Percentiles rank a stretch among this genome's conserved stretches.
These are phyloP conservation scores for Caenorhabditis uteleia DNA, from an alignment of 2,888 invertebrate genomes.

Conservation along the genomic window DNA sequence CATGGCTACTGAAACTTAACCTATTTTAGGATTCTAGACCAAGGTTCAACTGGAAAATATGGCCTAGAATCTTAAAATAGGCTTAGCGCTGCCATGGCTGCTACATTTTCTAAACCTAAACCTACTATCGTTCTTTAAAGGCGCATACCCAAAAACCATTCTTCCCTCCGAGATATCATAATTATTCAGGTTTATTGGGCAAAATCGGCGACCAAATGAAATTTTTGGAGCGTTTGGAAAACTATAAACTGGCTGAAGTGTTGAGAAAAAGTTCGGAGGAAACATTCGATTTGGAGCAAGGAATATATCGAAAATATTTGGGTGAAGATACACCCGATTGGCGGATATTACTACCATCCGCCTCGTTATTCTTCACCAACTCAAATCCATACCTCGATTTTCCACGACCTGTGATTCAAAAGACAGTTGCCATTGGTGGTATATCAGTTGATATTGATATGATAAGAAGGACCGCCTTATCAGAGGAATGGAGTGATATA, in stretches of 20 bases:
- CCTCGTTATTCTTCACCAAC: constrained; percentile 24
- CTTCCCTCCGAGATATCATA: too few relatives aligned
- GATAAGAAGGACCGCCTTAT: constrained; percentile 6
- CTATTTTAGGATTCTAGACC: too few relatives aligned
- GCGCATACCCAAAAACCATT: too few relatives aligned
- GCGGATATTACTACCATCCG: constrained; percentile 12
- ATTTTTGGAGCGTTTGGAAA: background rate
- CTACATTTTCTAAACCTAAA: too few relatives aligned
- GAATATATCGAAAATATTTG: constrained; percentile 2
- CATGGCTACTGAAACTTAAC: too few relatives aligned
- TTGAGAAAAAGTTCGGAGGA: constrained; percentile 8
- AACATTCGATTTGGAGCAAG: constrained; percentile 19
- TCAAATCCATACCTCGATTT: constrained; percentile 39
- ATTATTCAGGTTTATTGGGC: too few relatives aligned
- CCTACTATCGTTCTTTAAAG: too few relatives aligned
- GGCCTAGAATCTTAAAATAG: too few relatives aligned
- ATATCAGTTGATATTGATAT: constrained; percentile 28
- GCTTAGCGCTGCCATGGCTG: too few relatives aligned
- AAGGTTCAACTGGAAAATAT: too few relatives aligned
- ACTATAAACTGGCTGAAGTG: background rate
- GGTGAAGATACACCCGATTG: constrained; percentile 16
- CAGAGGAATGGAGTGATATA: constrained; percentile 4
- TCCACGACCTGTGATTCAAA: constrained; percentile 28
- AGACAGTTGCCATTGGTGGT: constrained; percentile 33
- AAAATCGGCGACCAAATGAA: background rate